Evolutionary conservation across 2,113 vertebrate genomes (phyloP), one percentile per base, ranked within the genome.

Genomic region (Vulpes ferrilata): DNA sequence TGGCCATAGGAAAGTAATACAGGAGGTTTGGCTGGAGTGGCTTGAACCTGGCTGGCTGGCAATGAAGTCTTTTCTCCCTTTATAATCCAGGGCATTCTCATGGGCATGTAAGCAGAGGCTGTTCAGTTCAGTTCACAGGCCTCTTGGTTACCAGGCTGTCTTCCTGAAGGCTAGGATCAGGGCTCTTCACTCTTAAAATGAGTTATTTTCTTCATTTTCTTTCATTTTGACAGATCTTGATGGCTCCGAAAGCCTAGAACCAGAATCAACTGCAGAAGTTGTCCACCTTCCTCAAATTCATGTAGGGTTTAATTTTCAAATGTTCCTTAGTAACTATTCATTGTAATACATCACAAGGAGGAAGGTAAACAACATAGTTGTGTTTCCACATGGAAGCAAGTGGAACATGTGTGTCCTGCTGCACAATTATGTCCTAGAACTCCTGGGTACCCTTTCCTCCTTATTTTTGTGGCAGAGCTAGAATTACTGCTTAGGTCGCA

Each of bases 291-390:
- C 30, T 92, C 48, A 79, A 83, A 55, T 88, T 53, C 22, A 80
- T 23, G 7, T 59, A 79, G n/a, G 5, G 25, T 57, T 92, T 86
- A 48, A 83, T 87, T 86, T 95, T 95, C 30, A 97, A 93, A 74
- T 69, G 60, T 65, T 83, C 16, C 35, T 84, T 90, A 20, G 35
- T 92, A 32, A 90, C 35, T 35, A 81, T 17, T 38, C 17, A n/a
- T 65, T 92, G n/a, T 59, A 64, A 78, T 62, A 76, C 5, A 93
- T 38, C 25, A 78, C 43, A 11, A 90, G 7, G 64, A 90, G 62
- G 22, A 73, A 69, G 51, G 19, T 38, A 85, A 88, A 35, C 13
- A 11, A 82, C 19, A 17, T 30, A 57, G 9, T 55, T 74, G 4
- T 87, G 82, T 60, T 96, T 94, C n/a, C 55, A 2, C 1, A 38